Base-by-base conservation (phyloP, 2,113 vertebrate genomes). In the Rhinichthys klamathensis region DNA sequence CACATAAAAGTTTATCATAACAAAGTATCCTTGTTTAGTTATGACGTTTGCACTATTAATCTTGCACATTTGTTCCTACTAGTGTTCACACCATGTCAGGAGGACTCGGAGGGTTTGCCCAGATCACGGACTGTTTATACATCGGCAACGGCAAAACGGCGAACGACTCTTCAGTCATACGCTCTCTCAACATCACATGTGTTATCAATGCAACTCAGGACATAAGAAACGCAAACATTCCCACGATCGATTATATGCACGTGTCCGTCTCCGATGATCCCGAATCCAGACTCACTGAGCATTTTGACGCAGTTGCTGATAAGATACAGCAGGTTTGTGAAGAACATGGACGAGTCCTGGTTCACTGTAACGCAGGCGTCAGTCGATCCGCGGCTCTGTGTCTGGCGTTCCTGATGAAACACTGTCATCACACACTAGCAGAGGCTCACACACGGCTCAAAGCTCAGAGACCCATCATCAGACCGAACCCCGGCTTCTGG, bases 401-500 rank as follows among this genome's bases (percentile, higher is more conserved):
- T 86, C 84, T 95, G 80, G 94, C 92, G 2, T 95, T 93, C 16
- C 92, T 96, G 69, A 86, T 96, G 88, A 94, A 93, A 61, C 87
- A 95, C 90, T 84, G 70, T 18, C 82, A 25, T 0, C 87, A 81
- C 79, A 87, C 86, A 0, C 92, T 96, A 0, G 56, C 89, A 60
- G 93, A 94, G 41, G 95, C 95, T 2, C 91, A 95, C 89, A 1
- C 38, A 1, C 84, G 86, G 89, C 35, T 95, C 35, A 94, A 82
- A 88, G 78, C 80, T 27, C 84, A 90, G 6, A 88, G 95, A 1
- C 93, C 94, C 5, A 84, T 94, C 0, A 89, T 89, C 1, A 92
- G 94, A 78, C 95, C 95, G 0, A 96, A 96, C 11, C 35, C 9
- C 0, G 95, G 95, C 35, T 96, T 96, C 90, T 96, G 95, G 95